Percentiles rank a stretch among this genome's conserved stretches.
These are phyloP conservation scores for Ferdinandea cuprea DNA, from an alignment of 2,888 invertebrate species.

Conservation along the genomic window DNA sequence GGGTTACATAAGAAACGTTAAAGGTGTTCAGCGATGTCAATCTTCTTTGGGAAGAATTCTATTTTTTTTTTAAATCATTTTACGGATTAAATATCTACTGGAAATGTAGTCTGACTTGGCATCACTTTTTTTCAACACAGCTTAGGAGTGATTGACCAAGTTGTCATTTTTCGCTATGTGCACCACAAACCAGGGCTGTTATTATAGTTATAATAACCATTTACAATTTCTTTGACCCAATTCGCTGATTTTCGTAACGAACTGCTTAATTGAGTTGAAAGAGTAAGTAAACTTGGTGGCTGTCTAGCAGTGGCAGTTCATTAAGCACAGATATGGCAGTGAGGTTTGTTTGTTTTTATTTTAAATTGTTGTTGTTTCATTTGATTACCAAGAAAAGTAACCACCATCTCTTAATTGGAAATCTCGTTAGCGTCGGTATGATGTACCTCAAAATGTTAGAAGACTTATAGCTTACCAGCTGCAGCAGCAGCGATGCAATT, in stretches of 20 bases:
- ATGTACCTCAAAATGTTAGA: slow-evolving; percentile 35
- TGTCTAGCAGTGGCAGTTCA: no score
- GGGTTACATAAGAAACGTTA: slow-evolving; percentile 9
- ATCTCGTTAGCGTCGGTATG: slow-evolving; percentile 42
- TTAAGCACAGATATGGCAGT: slow-evolving; percentile 5
- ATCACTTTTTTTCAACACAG: slow-evolving; percentile 36
- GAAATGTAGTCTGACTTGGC: slow-evolving; percentile 25
- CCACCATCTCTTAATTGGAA: slow-evolving; percentile 45
- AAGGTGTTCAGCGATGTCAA: no score
- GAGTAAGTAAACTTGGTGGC: not conserved
- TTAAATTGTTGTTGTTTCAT: not conserved
- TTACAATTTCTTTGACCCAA: slow-evolving; percentile 17
- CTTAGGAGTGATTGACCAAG: no score
- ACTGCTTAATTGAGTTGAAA: not conserved
- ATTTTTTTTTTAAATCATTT: not conserved
- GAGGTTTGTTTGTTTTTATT: no score
- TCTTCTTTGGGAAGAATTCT: no score
- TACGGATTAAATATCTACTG: no score
- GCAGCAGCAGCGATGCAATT: not conserved
- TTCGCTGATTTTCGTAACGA: slow-evolving; percentile 1
- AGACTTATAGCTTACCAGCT: slow-evolving; percentile 22
- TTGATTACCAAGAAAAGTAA: not conserved
- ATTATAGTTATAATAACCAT: no score
- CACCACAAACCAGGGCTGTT: not conserved
- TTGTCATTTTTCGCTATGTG: not conserved